Conservation (phyloP, 1,140 invertebrate genomes). For the Goniozus legneri region DNA sequence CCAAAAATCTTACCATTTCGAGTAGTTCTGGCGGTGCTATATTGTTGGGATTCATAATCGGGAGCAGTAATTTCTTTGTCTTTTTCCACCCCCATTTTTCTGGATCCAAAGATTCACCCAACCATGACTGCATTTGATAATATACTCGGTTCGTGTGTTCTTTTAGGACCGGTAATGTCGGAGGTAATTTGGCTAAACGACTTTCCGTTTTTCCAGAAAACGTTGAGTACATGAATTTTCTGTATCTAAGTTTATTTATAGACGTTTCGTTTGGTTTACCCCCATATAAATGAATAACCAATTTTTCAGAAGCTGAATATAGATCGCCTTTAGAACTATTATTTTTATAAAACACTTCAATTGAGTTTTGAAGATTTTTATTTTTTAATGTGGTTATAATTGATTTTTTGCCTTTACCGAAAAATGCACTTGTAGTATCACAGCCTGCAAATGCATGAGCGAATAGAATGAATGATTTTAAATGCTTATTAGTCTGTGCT, state of each 20-base stretch:
- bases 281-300: neutral
- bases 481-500: neutral
- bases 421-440: conserved; percentile 6
- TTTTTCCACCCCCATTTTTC: neutral
- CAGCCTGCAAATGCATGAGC: conserved; percentile 7
- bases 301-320: neutral
- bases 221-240: neutral
- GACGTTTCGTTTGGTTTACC: neutral
- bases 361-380: neutral
- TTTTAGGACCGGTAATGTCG: neutral
- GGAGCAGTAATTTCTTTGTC: neutral
- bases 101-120: neutral
- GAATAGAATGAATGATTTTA: neutral
- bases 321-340: neutral
- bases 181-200: neutral
- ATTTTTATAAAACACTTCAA: neutral
- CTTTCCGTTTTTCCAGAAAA: neutral
- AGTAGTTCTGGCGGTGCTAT: no score
- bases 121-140: neutral
- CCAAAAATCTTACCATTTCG: no score
- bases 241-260: neutral
- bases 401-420: conserved; percentile 5
- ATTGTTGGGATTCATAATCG: no score
- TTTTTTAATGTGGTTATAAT: neutral
- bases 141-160: neutral